Conservation (phyloP, 2,888 invertebrate genomes). For the Parochlus steinenii region DNA sequence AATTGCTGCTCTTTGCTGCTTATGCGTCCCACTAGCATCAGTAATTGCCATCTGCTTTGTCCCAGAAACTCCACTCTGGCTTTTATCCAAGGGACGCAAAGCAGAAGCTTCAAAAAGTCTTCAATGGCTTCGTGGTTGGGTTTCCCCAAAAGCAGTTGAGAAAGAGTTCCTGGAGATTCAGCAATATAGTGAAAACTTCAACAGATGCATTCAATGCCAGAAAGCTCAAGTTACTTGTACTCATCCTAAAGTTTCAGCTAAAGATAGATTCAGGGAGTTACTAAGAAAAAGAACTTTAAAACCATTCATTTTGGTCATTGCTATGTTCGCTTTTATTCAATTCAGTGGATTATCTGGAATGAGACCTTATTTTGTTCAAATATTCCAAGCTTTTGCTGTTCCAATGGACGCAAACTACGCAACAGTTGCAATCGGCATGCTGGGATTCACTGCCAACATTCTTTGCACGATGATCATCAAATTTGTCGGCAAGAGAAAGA, state of each 20-base stretch:
- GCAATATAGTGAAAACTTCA: constrained; percentile 16
- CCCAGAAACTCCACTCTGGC: constrained; percentile 34
- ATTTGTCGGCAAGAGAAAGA: constrained; percentile 32
- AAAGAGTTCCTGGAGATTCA: constrained; percentile 17
- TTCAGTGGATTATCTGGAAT: constrained; percentile 34
- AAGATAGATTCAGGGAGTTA: constrained; percentile 22
- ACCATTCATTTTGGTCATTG: constrained; percentile 34
- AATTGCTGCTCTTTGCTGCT: constrained; percentile 34
- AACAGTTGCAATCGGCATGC: constrained; percentile 35
- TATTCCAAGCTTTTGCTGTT: constrained; percentile 29
- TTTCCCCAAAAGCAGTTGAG: constrained; percentile 17
- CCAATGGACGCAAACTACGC: constrained; percentile 29
- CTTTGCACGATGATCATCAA: constrained; percentile 30
- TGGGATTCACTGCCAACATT: constrained; percentile 31
- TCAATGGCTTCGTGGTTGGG: constrained; percentile 40
- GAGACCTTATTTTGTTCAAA: constrained; percentile 38
- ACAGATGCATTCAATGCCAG: constrained; percentile 15
- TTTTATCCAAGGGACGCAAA: constrained; percentile 37
- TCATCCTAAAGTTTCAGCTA: constrained; percentile 22
- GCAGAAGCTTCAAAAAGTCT: constrained; percentile 36
- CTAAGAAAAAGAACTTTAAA: constrained; percentile 35
- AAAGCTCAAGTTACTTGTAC: constrained; percentile 16
- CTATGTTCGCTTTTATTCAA: constrained; percentile 36
- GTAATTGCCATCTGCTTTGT: constrained; percentile 36
- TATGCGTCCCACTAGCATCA: constrained; percentile 33